Evolutionary conservation across 2,888 invertebrate species (phyloP).

Genomic region (Oeneis ivallda): DNA sequence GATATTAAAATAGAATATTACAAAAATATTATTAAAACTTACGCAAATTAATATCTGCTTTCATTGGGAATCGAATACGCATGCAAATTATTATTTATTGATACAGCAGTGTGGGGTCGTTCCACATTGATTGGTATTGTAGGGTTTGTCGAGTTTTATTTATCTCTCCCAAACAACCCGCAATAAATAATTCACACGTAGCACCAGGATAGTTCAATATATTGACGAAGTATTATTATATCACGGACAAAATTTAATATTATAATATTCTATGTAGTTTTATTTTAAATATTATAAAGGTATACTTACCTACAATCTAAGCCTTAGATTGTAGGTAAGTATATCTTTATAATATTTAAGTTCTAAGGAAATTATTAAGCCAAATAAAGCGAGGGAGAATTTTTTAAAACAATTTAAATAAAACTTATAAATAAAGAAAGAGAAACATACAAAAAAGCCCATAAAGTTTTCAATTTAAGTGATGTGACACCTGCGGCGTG

Average conservation of each 20-base stretch:
- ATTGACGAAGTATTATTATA: neutral
- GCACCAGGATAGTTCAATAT: conserved; percentile 42
- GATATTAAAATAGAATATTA: neutral
- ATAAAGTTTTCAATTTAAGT: no score
- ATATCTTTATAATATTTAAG: no score
- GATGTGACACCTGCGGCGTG: no score
- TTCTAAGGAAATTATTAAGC: no score
- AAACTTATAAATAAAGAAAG: no score
- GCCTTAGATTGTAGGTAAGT: no score
- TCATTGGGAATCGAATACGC: neutral
- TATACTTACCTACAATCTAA: no score
- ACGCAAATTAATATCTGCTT: conserved; percentile 8
- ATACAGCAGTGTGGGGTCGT: conserved; percentile 2
- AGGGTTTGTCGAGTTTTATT: conserved; percentile 56
- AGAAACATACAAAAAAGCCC: no score
- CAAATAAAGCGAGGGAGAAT: no score
- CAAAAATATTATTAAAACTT: neutral
- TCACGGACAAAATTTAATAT: neutral
- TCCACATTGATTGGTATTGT: conserved; percentile 7
- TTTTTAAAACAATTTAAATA: no score
- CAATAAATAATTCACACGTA: conserved; percentile 62
- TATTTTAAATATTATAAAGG: no score
- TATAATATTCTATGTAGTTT: neutral
- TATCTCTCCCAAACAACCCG: conserved; percentile 59
- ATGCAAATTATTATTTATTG: conserved; percentile 3